Evolutionary conservation across 2,888 invertebrate species (phyloP).

Genomic region (Phaonia tiefii): DNA sequence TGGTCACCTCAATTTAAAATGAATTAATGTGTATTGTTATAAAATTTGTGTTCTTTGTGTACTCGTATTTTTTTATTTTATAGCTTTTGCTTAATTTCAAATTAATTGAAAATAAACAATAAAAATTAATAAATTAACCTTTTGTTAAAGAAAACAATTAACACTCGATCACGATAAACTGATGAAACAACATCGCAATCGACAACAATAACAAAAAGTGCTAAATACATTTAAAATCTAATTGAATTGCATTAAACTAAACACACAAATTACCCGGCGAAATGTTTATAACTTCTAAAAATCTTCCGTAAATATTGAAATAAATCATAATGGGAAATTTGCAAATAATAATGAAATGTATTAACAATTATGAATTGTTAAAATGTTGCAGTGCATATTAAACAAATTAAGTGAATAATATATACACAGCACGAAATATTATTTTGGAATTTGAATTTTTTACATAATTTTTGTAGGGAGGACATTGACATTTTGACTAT

Average conservation of each 20-base stretch:
- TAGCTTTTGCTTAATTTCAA: conserved; percentile 26
- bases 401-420: too few relatives aligned
- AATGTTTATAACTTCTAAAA: not conserved
- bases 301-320: conserved; percentile 25
- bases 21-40: too few relatives aligned
- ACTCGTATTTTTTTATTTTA: not conserved
- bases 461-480: too few relatives aligned
- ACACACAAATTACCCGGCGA: not conserved
- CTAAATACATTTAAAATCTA: conserved; percentile 6
- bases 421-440: too few relatives aligned
- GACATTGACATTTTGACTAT: too few relatives aligned
- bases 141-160: conserved; percentile 44
- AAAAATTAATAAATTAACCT: conserved; percentile 50
- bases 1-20: too few relatives aligned
- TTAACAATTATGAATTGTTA: not conserved
- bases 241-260: conserved; percentile 25
- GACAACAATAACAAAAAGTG: conserved; percentile 10
- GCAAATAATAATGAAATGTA: not conserved
- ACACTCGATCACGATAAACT: conserved; percentile 48
- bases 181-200: conserved; percentile 31
- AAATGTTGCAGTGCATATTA: too few relatives aligned
- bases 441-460: too few relatives aligned
- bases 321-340: conserved; percentile 28
- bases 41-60: not conserved
- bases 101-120: conserved; percentile 56